Conservation (phyloP, 2,113 vertebrate genomes). For the Tetrax tetrax region DNA sequence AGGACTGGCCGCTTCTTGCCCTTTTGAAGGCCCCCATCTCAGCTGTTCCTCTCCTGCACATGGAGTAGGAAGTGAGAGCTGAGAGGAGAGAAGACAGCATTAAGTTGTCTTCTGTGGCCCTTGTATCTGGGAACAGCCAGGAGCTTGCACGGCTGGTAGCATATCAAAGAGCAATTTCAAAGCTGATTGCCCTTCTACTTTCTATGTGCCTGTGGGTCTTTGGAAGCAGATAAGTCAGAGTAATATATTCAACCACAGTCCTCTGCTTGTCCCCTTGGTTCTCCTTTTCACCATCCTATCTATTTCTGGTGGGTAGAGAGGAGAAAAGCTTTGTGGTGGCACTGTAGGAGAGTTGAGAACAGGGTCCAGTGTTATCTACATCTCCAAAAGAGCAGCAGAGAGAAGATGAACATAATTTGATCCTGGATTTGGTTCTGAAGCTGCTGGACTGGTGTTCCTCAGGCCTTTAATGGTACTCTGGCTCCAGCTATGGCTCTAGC, state of each 20-base stretch:
- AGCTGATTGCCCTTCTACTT: background rate
- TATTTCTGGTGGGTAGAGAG: background rate
- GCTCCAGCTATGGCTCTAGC: background rate
- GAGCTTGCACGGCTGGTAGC: background rate
- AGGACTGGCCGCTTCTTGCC: background rate
- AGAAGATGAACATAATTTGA: background rate
- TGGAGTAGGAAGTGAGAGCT: background rate
- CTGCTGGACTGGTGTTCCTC: background rate
- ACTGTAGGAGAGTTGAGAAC: background rate
- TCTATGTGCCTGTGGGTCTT: background rate
- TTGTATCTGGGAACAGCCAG: background rate
- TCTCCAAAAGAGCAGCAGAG: background rate
- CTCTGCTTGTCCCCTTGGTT: background rate
- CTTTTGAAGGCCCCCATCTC: background rate
- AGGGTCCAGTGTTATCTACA: background rate
- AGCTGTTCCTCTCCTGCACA: background rate
- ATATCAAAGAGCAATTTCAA: background rate
- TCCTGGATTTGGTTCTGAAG: background rate
- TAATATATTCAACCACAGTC: background rate
- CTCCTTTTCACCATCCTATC: background rate
- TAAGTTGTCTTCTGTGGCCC: background rate
- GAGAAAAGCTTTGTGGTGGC: background rate
- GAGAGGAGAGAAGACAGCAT: background rate
- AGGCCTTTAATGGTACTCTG: background rate
- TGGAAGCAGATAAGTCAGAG: background rate